Evolutionary conservation across 2,888 invertebrate species (phyloP), one percentile per base, ranked within the genome.

Genomic region (Chrysolina haemoptera): DNA sequence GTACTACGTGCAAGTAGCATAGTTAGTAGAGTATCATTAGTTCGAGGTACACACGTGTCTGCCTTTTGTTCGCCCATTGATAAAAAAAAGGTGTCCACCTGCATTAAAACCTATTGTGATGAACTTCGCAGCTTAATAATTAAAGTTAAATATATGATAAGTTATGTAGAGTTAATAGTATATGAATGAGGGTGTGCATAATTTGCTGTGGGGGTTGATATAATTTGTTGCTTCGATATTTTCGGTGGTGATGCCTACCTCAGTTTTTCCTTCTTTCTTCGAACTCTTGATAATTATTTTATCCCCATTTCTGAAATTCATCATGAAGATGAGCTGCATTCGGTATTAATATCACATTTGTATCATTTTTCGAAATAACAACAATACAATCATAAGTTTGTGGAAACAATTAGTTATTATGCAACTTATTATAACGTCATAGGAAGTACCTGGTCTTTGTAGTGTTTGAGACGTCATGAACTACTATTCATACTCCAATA

Each of bases 41-140:
- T 85, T 84, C 82, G 85, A 85, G 85, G 87, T 86, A 87, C 87
- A 86, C 86, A 86, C 84, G 87, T 87, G 88, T 86, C 88, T 87
- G 88, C 87, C 87, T 86, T 87, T 87, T 86, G 86, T 88, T 87
- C 84, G 87, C 87, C 87, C 87, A 86, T 87, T 87, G 85, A 87
- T 86, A 86, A 85, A 85, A 86, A 85, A 86, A 86, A 87, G 84
- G 87, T 87, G 87, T 87, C 87, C 86, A 87, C 86, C 85, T 87
- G 84, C 85, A 87, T 86, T 86, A 85, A 85, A 86, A 85, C 85
- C 85, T 85, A 88, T 87, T 88, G 88, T 88, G 88, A 88, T 88
- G 87, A 88, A 86, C 86, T 87, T 87, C 87, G 87, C 87, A 87
- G 87, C 83, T 84, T 87, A 87, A 87, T 85, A 85, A 86, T 86